Evolutionary conservation across 2,888 invertebrate genomes (phyloP).

Genomic region (Isotomurus palustris): DNA sequence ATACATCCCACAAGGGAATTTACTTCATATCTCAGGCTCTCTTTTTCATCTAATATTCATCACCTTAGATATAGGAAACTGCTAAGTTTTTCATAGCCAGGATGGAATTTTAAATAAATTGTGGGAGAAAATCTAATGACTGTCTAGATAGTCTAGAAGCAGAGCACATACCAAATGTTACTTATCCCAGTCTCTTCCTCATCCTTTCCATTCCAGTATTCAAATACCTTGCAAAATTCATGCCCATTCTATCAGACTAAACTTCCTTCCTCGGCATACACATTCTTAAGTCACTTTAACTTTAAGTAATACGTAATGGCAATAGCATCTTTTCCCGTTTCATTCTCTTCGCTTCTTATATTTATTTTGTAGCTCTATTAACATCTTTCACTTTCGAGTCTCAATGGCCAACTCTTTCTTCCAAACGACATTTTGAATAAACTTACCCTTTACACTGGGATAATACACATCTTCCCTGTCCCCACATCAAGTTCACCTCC

Average conservation of each 20-base stretch:
- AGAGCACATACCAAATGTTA: conserved; percentile 19
- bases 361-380: too few species aligned
- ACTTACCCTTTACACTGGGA: too few species aligned
- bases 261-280: conserved; percentile 18
- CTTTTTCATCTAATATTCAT: conserved; percentile 47
- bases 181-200: conserved; percentile 15
- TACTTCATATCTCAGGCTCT: conserved; percentile 39
- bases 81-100: conserved; percentile 47
- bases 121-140: conserved; percentile 47
- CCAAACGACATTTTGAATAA: too few species aligned
- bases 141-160: conserved; percentile 45
- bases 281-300: too few species aligned
- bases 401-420: too few species aligned
- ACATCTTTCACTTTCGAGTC: too few species aligned
- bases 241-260: conserved; percentile 39
- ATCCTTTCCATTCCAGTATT: conserved; percentile 14
- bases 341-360: too few species aligned
- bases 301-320: too few species aligned
- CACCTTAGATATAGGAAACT: conserved; percentile 44
- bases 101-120: conserved; percentile 48
- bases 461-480: too few species aligned
- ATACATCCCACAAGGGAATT: conserved; percentile 44
- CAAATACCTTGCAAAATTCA: conserved; percentile 45
- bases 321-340: too few species aligned
- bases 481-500: too few species aligned